A percentile compares a stretch with the other conserved stretches of the same genome.
Evolutionary conservation across 2,797 vertebrate genomes (phyloP).

Genomic region (Pteronotus mesoamericanus): DNA sequence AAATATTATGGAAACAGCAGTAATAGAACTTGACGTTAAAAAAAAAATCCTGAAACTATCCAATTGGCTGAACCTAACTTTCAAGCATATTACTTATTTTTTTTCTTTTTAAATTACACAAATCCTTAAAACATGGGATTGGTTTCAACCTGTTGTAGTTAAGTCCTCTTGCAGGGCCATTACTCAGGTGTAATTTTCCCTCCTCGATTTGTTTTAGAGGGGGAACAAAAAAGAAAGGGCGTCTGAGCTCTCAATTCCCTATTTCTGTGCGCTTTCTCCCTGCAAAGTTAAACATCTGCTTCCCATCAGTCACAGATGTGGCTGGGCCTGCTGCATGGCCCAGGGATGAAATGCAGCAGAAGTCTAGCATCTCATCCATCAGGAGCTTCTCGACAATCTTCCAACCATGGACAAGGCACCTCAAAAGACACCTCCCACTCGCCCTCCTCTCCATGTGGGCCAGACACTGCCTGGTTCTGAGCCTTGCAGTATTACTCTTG

Average conservation of each 20-base stretch:
- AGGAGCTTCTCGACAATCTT: conserved; percentile 22
- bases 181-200: conserved; percentile 63
- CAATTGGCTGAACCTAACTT: conserved; percentile 48
- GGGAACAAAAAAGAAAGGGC: conserved; percentile 46
- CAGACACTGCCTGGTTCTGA: background rate
- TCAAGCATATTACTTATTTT: background rate
- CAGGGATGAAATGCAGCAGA: background rate
- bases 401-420: background rate
- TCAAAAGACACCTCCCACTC: background rate
- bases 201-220: conserved; percentile 53
- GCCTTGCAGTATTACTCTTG: background rate
- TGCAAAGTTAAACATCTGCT: conserved; percentile 63
- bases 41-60: conserved; percentile 27
- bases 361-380: conserved; percentile 17
- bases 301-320: conserved; percentile 59
- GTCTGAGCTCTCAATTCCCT: background rate
- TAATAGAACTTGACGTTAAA: conserved; percentile 52
- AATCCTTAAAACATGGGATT: conserved; percentile 66
- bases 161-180: conserved; percentile 45
- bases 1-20: background rate
- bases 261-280: background rate
- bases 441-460: background rate
- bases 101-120: conserved; percentile 63
- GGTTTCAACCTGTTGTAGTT: conserved; percentile 68
- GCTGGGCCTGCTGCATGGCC: background rate